These are phyloP conservation scores for Reinhardtius hippoglossoides DNA, from an alignment of 2,113 vertebrate genomes.

Conservation along the genomic window DNA sequence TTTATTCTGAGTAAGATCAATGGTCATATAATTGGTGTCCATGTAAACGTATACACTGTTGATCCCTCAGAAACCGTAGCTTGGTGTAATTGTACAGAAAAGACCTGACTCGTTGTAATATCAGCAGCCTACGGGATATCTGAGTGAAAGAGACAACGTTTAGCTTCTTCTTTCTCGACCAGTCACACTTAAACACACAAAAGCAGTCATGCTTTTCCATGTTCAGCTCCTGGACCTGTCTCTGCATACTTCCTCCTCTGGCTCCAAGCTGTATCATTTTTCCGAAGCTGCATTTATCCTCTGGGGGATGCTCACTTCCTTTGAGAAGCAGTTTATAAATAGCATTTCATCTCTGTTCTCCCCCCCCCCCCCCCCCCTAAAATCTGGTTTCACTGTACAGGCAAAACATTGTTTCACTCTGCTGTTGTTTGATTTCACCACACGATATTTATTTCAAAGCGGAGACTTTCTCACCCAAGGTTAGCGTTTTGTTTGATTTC, in stretches of 20 bases:
- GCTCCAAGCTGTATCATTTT: constrained; percentile 83
- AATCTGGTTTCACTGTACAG: constrained; percentile 80
- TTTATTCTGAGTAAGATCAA: no score
- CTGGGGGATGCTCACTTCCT: constrained; percentile 82
- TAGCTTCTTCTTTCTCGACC: not conserved
- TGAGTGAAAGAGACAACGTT: constrained; percentile 10
- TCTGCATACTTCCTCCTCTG: constrained; percentile 78
- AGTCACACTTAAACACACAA: constrained; percentile 46
- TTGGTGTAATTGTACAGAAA: not conserved
- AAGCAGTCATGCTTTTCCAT: constrained; percentile 74
- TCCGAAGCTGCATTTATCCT: constrained; percentile 82
- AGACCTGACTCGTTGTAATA: not conserved
- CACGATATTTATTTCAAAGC: constrained; percentile 72
- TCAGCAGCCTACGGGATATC: not conserved
- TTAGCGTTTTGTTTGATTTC: constrained; percentile 66
- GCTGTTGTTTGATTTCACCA: constrained; percentile 61
- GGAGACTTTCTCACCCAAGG: constrained; percentile 32
- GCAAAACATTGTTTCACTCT: constrained; percentile 71
- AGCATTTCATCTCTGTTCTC: constrained; percentile 76
- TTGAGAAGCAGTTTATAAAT: constrained; percentile 83
- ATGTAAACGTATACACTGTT: no score
- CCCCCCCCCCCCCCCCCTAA: constrained; percentile 26
- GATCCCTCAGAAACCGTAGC: not conserved
- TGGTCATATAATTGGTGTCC: no score
- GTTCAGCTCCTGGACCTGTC: constrained; percentile 76